These are phyloP conservation scores for Thunnus maccoyii DNA, from an alignment of 2,113 vertebrate genomes.

Conservation along the genomic window DNA sequence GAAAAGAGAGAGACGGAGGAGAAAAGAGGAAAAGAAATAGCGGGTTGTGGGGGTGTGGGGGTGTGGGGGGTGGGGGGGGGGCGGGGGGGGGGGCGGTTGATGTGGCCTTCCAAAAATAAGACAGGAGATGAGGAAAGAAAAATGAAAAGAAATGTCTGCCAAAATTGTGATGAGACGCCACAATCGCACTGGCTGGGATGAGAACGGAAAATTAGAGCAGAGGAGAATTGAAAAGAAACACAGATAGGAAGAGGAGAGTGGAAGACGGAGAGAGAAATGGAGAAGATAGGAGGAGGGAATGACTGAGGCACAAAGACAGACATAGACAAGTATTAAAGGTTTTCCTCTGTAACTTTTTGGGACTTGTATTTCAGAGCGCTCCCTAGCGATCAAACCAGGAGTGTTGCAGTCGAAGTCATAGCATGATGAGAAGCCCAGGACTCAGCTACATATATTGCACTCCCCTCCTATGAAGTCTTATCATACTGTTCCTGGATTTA, in stretches of 20 bases:
- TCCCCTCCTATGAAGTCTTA: constrained; percentile 9
- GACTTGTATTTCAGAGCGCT: background rate
- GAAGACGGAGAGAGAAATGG: constrained; percentile 35
- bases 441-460: background rate
- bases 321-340: constrained; percentile 22
- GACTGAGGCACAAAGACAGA: constrained; percentile 19
- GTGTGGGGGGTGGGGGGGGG: background rate
- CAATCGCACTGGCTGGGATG: constrained; percentile 59
- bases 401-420: background rate
- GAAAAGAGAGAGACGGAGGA: constrained; percentile 54
- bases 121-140: constrained; percentile 75
- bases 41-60: background rate
- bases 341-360: constrained; percentile 43
- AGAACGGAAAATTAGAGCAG: constrained; percentile 70
- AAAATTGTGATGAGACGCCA: constrained; percentile 77
- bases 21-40: constrained; percentile 15
- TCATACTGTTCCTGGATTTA: constrained; percentile 30
- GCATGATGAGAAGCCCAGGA: background rate
- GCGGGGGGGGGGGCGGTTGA: constrained; percentile 26
- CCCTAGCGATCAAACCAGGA: constrained; percentile 16
- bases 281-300: constrained; percentile 31
- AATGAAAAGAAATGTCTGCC: constrained; percentile 76
- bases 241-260: constrained; percentile 38
- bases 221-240: constrained; percentile 65
- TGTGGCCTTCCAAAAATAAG: constrained; percentile 71